A percentile compares a stretch with the other conserved stretches of the same genome.
Evolutionary conservation across 2,113 vertebrate species (phyloP).

Genomic region (Peromyscus maniculatus): DNA sequence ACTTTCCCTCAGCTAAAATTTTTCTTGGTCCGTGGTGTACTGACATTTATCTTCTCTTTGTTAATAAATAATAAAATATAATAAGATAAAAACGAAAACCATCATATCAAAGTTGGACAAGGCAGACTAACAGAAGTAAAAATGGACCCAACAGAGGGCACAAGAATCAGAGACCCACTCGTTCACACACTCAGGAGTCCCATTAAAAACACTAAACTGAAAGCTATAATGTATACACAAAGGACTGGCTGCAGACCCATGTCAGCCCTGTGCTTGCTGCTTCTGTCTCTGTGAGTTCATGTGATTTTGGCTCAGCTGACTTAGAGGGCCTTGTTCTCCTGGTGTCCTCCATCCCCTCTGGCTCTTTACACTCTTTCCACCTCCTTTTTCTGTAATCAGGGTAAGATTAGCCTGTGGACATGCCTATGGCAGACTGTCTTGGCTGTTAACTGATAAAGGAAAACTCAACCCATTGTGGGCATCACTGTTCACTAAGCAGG

Average conservation of each 20-base stretch:
- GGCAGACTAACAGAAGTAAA: not conserved
- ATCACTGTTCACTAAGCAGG: not conserved
- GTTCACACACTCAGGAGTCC: not conserved
- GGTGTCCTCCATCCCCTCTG: not conserved
- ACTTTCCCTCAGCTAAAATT: conserved; percentile 14
- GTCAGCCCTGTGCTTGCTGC: not conserved
- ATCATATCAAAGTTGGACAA: not conserved
- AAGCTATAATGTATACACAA: not conserved
- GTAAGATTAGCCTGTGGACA: not conserved
- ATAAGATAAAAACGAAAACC: not conserved
- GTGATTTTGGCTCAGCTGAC: not conserved
- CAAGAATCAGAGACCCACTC: not conserved
- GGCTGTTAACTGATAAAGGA: not conserved
- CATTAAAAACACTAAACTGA: not conserved
- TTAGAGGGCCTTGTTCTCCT: no score
- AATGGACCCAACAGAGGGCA: no score
- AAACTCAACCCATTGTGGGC: not conserved
- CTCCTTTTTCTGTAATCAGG: not conserved
- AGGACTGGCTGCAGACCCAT: not conserved
- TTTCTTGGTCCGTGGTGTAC: not conserved
- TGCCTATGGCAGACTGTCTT: not conserved
- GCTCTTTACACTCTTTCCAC: not conserved
- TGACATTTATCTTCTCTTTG: not conserved
- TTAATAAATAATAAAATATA: not conserved
- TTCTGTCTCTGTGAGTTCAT: not conserved